phyloP scores from a whole-genome alignment of 2,113 vertebrate species.

The Neomonachus schauinslandi region DNA sequence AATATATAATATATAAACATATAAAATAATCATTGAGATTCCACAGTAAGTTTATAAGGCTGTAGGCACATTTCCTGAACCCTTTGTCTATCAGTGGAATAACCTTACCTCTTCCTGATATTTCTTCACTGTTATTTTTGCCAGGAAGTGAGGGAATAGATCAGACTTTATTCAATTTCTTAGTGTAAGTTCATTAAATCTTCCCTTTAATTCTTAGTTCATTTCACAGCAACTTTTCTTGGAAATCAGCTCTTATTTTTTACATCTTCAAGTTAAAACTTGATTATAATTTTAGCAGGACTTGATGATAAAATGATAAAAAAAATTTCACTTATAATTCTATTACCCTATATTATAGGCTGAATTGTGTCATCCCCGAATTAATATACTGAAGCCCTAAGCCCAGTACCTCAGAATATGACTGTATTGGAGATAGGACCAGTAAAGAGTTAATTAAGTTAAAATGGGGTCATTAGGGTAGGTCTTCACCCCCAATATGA shows the following conservation, averaged over 20 bases:
- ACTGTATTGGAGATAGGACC: neutral
- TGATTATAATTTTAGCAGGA: neutral
- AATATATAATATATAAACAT: neutral
- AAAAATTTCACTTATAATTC: neutral
- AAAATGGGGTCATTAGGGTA: neutral
- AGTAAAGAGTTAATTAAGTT: neutral
- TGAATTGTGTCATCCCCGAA: neutral
- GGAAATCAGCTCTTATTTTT: neutral
- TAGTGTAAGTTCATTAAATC: conserved; percentile 20
- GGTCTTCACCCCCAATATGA: neutral
- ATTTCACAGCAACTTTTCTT: neutral
- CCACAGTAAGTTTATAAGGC: neutral
- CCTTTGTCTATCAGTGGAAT: neutral
- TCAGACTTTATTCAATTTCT: neutral
- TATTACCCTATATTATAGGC: neutral
- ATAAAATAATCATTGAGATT: neutral
- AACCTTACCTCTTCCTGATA: neutral
- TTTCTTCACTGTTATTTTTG: neutral
- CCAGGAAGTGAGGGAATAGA: neutral
- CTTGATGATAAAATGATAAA: neutral
- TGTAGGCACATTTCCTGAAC: neutral
- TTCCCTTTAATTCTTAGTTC: neutral
- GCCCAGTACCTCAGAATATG: neutral
- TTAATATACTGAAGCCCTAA: neutral
- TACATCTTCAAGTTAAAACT: neutral